Base-by-base conservation (phyloP, 2,113 vertebrate genomes). In the Lophochroa leadbeateri region DNA sequence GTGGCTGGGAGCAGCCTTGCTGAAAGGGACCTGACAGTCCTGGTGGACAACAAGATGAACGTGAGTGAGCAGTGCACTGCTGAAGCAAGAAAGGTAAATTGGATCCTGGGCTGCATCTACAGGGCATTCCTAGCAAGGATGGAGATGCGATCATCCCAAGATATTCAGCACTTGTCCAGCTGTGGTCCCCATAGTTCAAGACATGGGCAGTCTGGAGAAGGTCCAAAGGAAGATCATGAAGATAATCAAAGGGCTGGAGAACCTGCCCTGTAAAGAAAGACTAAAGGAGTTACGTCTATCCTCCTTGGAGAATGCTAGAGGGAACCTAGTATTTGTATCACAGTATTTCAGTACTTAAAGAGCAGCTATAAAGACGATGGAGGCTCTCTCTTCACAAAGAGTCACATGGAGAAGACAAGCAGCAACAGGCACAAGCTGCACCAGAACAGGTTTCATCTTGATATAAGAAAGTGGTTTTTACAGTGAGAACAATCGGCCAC, bases 151-250 rank as follows among this genome's bases (percentile, higher is more conserved):
- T 65, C 13, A 20, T 13, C 5, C 17, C 18, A 57, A 18, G 24
- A 39, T 35, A 12, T 11, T 29, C 28, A 69, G n/a, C 13, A 3
- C 20, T 49, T 64, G 35, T 21, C 29, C 13, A 16, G 7, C 4
- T 64, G 33, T 33, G 41, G 35, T 49, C 49, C 17, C 4, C 49
- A 47, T 21, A 57, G 43, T 4, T 78, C 57, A 71, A 28, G 17
- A 31, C 1, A 1, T 0, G 1, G 13, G 21, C 6, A 18, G 7
- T 35, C 55, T 49, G 57, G 5, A 70, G 17, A 23, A 25, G 2
- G 8, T 64, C 14, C 25, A 70, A 53, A 83, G n/a, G 20, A 83
- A 5, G 9, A 35, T 13, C 14, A 16, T 18, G 20, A 35, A 49
- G 13, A 14, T 31, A 11, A 61, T 14, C 16, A 35, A 63, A 53